Conservation (phyloP, 2,797 vertebrate genomes). For the Clarias pachynema region DNA sequence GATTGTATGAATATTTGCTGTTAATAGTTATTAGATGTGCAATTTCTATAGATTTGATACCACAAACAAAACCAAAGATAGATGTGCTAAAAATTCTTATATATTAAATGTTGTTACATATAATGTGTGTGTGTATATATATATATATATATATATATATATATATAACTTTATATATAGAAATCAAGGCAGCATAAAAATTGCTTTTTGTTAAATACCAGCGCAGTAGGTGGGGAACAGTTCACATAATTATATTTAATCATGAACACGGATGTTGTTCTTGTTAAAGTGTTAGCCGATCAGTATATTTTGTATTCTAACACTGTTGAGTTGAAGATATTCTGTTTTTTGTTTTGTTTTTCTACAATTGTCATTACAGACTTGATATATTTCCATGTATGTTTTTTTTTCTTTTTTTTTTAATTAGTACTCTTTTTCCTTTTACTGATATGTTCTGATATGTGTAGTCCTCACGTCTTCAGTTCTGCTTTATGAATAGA, state of each 20-base stretch:
- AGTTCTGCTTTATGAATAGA: conserved; percentile 41
- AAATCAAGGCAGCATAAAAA: conserved; percentile 21
- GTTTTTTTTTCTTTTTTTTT: not conserved
- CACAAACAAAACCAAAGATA: conserved; percentile 74
- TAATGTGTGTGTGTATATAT: not conserved
- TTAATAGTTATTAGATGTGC: conserved; percentile 70
- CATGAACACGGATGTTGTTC: conserved; percentile 46
- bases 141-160: not conserved
- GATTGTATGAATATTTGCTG: conserved; percentile 72
- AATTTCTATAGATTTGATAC: conserved; percentile 72
- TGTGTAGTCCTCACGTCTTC: conserved; percentile 19
- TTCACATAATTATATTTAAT: conserved; percentile 53
- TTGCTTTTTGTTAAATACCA: conserved; percentile 49
- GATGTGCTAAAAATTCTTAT: conserved; percentile 55
- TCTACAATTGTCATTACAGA: conserved; percentile 46
- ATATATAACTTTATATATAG: not conserved
- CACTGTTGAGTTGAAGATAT: conserved; percentile 37
- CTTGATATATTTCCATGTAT: conserved; percentile 46
- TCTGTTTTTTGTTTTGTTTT: conserved; percentile 30
- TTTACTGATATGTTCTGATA: conserved; percentile 28
- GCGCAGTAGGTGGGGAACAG: conserved; percentile 38
- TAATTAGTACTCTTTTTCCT: not conserved
- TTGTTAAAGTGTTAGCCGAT: conserved; percentile 52
- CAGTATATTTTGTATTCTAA: conserved; percentile 56
- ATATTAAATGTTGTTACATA: not conserved